These are phyloP conservation scores for human DNA, from an alignment of 2,113 vertebrate genomes.

Conservation along the genomic window GRCh38 chr2:138668501-138669000, in stretches of 20 bases:
- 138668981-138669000: constrained; percentile 26
- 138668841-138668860: constrained; percentile 18
- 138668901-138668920: not conserved
- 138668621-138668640: constrained; percentile 66
- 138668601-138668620: constrained; percentile 54
- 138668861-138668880: constrained; percentile 15
- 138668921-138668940: not conserved
- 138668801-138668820: not conserved
- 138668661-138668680: constrained; percentile 12
- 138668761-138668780: constrained; percentile 42
- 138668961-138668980: not conserved
- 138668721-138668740: constrained; percentile 60
- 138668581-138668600: constrained; percentile 46
- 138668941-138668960: not conserved
- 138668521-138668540: not conserved
- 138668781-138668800: constrained; percentile 30
- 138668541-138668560: constrained; percentile 18
- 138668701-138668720: constrained; percentile 69
- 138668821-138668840: not conserved
- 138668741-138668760: constrained; percentile 29
- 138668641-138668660: constrained; percentile 50
- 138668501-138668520: constrained; percentile 34
- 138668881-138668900: constrained; percentile 15
- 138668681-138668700: constrained; percentile 67
- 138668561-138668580: constrained; percentile 7